A percentile compares a stretch with the other conserved stretches of the same genome.
phyloP scores from a whole-genome alignment of 2,888 invertebrate species.

The Monopis laevigella region DNA sequence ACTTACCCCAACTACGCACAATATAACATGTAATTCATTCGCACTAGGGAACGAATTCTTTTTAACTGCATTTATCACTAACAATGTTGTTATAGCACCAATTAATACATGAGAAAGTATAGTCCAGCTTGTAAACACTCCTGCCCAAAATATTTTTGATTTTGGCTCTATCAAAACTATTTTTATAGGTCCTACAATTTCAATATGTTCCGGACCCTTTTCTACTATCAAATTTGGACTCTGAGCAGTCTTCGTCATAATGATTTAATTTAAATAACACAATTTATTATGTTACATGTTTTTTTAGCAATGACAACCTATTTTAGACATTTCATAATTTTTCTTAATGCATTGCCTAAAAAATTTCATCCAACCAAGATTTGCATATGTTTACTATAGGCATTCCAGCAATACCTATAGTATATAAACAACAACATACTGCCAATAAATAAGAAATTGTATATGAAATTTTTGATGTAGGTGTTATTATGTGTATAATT shows the following conservation, averaged over 20 bases:
- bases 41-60: not conserved
- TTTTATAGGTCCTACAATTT: conserved; percentile 42
- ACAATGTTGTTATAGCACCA: not conserved
- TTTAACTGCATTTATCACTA: not conserved
- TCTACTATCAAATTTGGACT: not conserved
- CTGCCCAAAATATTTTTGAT: not conserved
- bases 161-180: conserved; percentile 33
- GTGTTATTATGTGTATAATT: not conserved
- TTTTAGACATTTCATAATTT: not conserved
- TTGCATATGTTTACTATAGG: not conserved
- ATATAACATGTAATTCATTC: conserved; percentile 26
- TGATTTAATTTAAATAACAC: not conserved
- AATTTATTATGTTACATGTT: too few species aligned
- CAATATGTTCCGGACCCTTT: conserved; percentile 14
- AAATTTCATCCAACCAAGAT: not conserved
- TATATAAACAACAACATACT: not conserved
- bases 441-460: not conserved
- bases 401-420: not conserved
- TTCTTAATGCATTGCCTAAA: too few species aligned
- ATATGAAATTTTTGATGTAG: not conserved
- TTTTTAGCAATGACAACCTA: not conserved
- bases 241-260: not conserved
- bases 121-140: not conserved
- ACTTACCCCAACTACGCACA: conserved; percentile 40
- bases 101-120: not conserved